Evolutionary conservation across 1,140 invertebrate genomes (phyloP).

Genomic region (Zaprionus tsacasi): DNA sequence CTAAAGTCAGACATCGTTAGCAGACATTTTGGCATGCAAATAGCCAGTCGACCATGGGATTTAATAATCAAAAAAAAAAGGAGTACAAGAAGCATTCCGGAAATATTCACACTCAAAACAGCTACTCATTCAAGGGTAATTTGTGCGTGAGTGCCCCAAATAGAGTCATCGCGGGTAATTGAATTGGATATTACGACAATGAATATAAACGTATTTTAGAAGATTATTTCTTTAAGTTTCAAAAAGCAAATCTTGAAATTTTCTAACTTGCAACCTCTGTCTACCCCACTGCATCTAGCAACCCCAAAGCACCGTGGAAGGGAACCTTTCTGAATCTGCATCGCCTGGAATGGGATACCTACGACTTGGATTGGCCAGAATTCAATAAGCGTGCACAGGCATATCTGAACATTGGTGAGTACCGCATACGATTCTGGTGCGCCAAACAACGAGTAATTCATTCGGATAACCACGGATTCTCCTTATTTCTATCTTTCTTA

Average conservation of each 20-base stretch:
- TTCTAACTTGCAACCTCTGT: no score
- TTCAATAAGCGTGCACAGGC: constrained; percentile 89
- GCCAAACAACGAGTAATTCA: background rate
- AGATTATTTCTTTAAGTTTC: background rate
- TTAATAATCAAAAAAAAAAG: constrained; percentile 52
- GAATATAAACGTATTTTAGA: background rate
- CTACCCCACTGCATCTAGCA: constrained; percentile 84
- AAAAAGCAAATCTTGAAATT: no score
- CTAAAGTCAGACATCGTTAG: constrained; percentile 73
- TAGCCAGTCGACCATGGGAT: constrained; percentile 48
- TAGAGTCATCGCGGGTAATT: constrained; percentile 3
- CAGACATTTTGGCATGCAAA: constrained; percentile 52
- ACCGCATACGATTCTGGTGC: background rate
- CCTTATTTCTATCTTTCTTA: constrained; percentile 68
- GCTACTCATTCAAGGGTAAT: constrained; percentile 53
- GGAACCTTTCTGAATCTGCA: constrained; percentile 86
- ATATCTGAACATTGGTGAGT: constrained; percentile 91
- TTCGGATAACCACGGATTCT: background rate
- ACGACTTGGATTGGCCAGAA: constrained; percentile 91
- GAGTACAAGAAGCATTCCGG: constrained; percentile 4
- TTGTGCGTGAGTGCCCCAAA: constrained; percentile 19
- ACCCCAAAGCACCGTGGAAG: constrained; percentile 89
- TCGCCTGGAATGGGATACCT: constrained; percentile 87
- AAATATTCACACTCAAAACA: constrained; percentile 13
- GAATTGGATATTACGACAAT: constrained; percentile 6